Evolutionary conservation across 2,113 vertebrate genomes (phyloP).

Genomic region (Todiramphus saurophagus): DNA sequence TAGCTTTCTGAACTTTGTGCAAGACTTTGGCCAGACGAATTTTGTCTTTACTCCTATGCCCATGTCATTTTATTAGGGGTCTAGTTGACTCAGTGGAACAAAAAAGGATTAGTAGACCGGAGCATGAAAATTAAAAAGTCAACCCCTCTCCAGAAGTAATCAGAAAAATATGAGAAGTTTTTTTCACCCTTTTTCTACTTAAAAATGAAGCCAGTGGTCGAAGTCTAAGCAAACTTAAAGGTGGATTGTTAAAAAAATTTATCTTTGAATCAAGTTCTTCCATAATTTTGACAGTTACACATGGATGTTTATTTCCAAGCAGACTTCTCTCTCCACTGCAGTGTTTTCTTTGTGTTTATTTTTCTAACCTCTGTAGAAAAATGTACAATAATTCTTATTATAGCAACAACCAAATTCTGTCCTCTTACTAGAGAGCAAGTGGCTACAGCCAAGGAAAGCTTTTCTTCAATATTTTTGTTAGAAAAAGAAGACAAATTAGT

Average conservation of each 20-base stretch:
- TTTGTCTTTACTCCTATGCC: neutral
- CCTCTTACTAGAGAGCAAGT: slow-evolving; percentile 1
- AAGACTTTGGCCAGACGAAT: neutral
- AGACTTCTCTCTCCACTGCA: neutral
- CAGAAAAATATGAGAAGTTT: neutral
- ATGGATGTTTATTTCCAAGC: neutral
- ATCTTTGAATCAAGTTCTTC: neutral
- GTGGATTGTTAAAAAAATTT: neutral
- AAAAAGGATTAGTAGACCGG: neutral
- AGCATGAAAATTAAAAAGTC: neutral
- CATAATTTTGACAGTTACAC: neutral
- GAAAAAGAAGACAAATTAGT: slow-evolving; percentile 43
- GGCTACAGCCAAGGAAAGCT: slow-evolving; percentile 21
- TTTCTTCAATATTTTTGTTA: slow-evolving; percentile 47
- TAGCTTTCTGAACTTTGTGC: neutral
- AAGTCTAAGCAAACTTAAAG: neutral
- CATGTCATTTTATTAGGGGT: neutral
- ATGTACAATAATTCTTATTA: neutral
- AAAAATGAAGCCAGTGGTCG: neutral
- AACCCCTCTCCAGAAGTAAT: neutral
- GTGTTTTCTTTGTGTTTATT: neutral
- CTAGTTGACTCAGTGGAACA: neutral
- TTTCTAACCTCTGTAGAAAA: neutral
- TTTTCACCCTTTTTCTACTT: neutral
- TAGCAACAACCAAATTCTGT: neutral